Evolutionary conservation across 2,888 invertebrate genomes (phyloP), one percentile per base, ranked within the genome.

Genomic region (Melanargia galathea): DNA sequence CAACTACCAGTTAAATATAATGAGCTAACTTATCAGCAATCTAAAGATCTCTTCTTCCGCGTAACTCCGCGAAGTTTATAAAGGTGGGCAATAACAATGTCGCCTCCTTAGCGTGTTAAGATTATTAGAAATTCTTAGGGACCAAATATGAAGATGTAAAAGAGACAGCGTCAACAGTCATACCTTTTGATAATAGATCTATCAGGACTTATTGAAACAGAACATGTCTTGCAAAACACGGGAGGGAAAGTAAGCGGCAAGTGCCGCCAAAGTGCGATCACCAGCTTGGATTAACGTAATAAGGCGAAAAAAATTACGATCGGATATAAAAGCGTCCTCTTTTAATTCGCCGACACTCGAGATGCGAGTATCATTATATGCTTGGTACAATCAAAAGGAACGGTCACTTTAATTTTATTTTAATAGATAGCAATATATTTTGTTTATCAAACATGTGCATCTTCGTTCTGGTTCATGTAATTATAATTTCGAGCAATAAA

Each of bases 1-100:
- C 60, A 38, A 60, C 59, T 38, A 59, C 65, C 60, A 60, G 65
- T 65, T 67, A 60, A 65, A 67, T 67, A 63, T 65, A 65, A 67
- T 63, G 63, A 58, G 60, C 43, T 33, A 58, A 65, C 64, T 65
- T 67, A 65, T 67, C 64, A 58, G 52, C 55, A 54, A 62, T 59
- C 66, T 60, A 51, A 63, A 18, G 49, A 62, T 46, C 49, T 67
- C 57, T 18, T n/a, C 48, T 63, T 62, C 60, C 64, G 57, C 45
- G 59, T 65, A 52, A 49, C 35, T 38, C 30, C 30, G 30, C 40
- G 20, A 26, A 55, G 26, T 43, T 55, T 43, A 43, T 55, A 33
- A 13, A 55, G 55, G 26, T 43, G 13, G 8, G 24, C 43, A 43
- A 43, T 11, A 40, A 40, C 43, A 43, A 46, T 46, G 45, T 13